A percentile compares a stretch with the other conserved stretches of the same genome.
Conservation (phyloP, 2,888 invertebrate genomes). For the Papilio protenor region DNA sequence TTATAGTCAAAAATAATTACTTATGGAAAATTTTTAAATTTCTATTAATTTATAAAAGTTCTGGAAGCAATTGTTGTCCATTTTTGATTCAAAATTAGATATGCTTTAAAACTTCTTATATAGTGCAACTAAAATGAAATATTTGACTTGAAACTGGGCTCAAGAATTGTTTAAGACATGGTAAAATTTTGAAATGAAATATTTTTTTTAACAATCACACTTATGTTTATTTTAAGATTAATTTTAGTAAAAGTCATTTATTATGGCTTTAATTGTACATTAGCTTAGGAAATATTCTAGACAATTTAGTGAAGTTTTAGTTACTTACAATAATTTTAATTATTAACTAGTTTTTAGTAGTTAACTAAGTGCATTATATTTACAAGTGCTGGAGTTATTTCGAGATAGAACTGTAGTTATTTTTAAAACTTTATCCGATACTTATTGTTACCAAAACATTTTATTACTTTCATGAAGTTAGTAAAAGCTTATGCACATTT, state of each 20-base stretch:
- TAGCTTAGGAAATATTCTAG: slow-evolving; percentile 27
- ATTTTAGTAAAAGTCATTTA: slow-evolving; percentile 8
- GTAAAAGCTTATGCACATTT: background rate
- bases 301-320: slow-evolving; percentile 30
- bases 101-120: background rate
- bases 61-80: background rate
- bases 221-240: background rate
- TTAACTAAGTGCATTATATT: slow-evolving; percentile 36
- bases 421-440: slow-evolving; percentile 6
- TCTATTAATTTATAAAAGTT: background rate
- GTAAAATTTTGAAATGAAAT: too few relatives aligned
- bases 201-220: slow-evolving; percentile 12
- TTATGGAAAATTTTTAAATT: background rate
- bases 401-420: slow-evolving; percentile 12
- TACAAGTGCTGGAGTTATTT: slow-evolving; percentile 36
- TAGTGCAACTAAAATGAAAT: background rate
- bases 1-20: background rate
- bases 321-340: slow-evolving; percentile 4
- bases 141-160: background rate
- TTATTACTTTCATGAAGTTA: background rate
- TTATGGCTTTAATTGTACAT: slow-evolving; percentile 38
- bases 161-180: background rate
- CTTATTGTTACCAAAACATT: background rate
- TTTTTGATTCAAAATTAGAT: background rate
- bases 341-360: slow-evolving; percentile 4